These are phyloP conservation scores for Psittacula derbiana DNA, from an alignment of 2,797 vertebrate genomes.

Conservation along the genomic window DNA sequence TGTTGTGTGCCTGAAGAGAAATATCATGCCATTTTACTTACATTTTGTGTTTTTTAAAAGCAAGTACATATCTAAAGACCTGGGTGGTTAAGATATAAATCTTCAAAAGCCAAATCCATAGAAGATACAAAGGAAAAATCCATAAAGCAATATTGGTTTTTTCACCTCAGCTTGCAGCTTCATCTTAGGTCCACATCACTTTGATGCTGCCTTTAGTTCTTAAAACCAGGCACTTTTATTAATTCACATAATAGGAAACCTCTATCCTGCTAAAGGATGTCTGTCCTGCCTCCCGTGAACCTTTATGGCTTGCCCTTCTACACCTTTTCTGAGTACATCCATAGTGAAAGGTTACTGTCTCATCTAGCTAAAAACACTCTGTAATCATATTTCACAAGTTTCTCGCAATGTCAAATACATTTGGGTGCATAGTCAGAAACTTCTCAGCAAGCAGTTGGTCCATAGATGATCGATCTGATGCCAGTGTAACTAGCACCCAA, in stretches of 20 bases:
- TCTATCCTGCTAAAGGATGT: background rate
- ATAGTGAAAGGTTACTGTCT: background rate
- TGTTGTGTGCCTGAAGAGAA: background rate
- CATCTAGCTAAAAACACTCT: background rate
- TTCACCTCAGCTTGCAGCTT: background rate
- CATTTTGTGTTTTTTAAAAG: background rate
- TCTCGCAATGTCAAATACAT: background rate
- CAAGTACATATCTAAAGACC: background rate
- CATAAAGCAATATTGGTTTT: background rate
- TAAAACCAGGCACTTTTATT: background rate
- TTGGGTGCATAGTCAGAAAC: background rate
- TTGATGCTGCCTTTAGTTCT: background rate
- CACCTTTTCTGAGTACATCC: background rate
- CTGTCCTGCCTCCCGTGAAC: background rate
- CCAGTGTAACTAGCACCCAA: background rate
- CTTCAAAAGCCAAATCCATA: background rate
- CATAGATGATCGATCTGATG: background rate
- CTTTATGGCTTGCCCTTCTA: background rate
- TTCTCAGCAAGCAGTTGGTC: background rate
- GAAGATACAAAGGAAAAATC: background rate
- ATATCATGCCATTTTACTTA: background rate
- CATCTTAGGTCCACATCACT: background rate
- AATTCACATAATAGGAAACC: background rate
- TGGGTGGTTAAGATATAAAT: background rate
- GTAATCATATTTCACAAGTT: background rate